Base-by-base conservation (phyloP, 1,140 invertebrate species). In the Phocides pigmalion region DNA sequence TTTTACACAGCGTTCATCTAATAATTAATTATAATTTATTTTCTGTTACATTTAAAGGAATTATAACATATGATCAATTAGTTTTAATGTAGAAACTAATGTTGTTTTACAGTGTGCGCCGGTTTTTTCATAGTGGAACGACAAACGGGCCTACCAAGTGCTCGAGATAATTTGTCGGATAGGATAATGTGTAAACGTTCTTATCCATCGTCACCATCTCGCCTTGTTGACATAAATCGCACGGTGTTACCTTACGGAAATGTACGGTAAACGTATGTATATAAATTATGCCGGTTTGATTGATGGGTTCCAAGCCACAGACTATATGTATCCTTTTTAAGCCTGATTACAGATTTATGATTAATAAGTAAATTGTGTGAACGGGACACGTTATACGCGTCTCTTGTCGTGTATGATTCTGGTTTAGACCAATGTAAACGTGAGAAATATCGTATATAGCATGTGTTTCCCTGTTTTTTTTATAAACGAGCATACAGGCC, bases 261-360 rank as follows among this genome's bases (percentile, higher is more conserved):
- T n/a, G 3, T 12, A 35, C 32, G 32, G n/a, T 4, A 35, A 4
- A 1, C 32, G 32, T 8, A 35, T 12, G 32, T 32, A 16, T 5
- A 22, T 50, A 50, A 50, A 28, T 28, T 28, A 50, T 50, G 25
- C 20, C 25, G 25, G 47, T 50, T 28, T 50, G 47, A 50, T 32
- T 32, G 47, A 50, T 50, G 25, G 16, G 25, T 32, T 28, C 32
- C n/a, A 16, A 32, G 47, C 20, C 12, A 14, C 1, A 8, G 22
- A 32, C 20, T 44, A 3, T 3, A 32, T 50, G n/a, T 47, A 15
- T 16, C 16, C 16, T 44, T 44, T 44, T 44, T 20, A 19, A 6
- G 15, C 17, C 42, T 14, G 15, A 44, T 44, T 44, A 20, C 14
- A 2, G 4, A 16, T 17, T 17, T 44, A 44, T 9, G 17, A 35